Base-by-base conservation (phyloP, 2,113 vertebrate species). In the Ardeotis arabs region DNA sequence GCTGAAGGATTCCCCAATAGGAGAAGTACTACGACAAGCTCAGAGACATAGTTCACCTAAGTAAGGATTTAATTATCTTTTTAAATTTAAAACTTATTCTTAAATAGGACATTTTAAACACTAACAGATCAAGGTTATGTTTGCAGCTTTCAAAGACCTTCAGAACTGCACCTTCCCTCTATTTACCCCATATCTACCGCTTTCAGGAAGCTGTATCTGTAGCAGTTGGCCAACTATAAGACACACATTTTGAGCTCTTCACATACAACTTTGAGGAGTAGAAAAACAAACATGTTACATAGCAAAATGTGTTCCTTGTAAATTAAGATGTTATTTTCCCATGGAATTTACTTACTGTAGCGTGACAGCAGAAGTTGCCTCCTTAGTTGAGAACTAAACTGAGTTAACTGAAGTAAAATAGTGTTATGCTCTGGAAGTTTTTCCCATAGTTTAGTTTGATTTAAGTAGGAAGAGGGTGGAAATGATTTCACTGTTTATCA, bases 1-100 rank as follows among this genome's bases (percentile, higher is more conserved):
- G 74, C 96, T 99, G 68, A 98, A 99, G 91, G 99, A 99, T 97
- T 99, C 99, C 3, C 99, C 98, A 33, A 97, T 99, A 75, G 99
- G 98, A 98, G 98, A 99, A 66, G 98, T 97, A 66, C 93, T 99
- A 7, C 98, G 98, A 77, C 98, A 98, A 95, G 94, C 94, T 87
- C 97, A 91, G 41, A 97, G 95, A 74, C 94, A 94, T 27, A 84
- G 93, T 45, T 82, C 96, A 47, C 60, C 93, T 87, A 96, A 96
- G 99, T 99, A 97, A 98, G 84, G 84, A 58, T 97, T 82, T 90
- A 41, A 73, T 87, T 81, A 8, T 95, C 77, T 89, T 39, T 67
- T 76, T 53, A 75, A 25, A 25, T 89, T n/a, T 82, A 58, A 80
- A 90, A 49, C 8, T 23, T 83, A 8, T 19, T 81, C 21, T 73